These are phyloP conservation scores for Stenolophus ochropezus DNA, from an alignment of 2,888 invertebrate species.

Conservation along the genomic window DNA sequence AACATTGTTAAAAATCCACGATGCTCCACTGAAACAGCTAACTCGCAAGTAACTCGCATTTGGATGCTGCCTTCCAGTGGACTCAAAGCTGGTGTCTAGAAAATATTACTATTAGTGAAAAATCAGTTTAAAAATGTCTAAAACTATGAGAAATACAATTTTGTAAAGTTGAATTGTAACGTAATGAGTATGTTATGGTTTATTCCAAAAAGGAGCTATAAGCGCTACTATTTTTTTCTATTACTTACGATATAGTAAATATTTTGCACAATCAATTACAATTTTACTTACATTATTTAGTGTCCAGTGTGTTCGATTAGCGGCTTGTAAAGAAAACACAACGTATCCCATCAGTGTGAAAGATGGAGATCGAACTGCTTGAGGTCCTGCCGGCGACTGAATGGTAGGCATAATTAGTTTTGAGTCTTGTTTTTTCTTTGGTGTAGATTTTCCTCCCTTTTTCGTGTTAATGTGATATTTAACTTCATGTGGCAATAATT, in stretches of 20 bases:
- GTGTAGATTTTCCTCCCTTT: conserved; percentile 77
- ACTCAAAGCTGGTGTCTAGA: conserved; percentile 85
- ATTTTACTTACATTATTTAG: conserved; percentile 87
- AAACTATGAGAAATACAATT: too few relatives aligned
- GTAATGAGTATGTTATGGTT: too few relatives aligned
- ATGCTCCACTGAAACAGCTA: conserved; percentile 83
- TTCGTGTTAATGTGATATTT: conserved; percentile 89
- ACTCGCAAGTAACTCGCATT: conserved; percentile 85
- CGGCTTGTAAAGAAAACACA: conserved; percentile 88
- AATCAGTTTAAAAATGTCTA: too few relatives aligned
- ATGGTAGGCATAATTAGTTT: conserved; percentile 76
- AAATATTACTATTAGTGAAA: too few relatives aligned
- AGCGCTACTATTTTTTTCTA: too few relatives aligned
- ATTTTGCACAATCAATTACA: too few relatives aligned
- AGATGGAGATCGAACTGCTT: conserved; percentile 88
- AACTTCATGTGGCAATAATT: conserved; percentile 88
- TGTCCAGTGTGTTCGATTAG: conserved; percentile 87
- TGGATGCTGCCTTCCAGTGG: conserved; percentile 90
- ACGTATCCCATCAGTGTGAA: conserved; percentile 91
- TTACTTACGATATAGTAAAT: too few relatives aligned
- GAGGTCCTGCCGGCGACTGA: conserved; percentile 91
- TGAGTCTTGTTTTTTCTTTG: conserved; percentile 82
- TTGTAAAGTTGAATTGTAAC: too few relatives aligned
- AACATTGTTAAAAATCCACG: conserved; percentile 96
- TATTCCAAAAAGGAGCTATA: too few relatives aligned